phyloP scores from a whole-genome alignment of 2,113 vertebrate species.

The Cyanoliseus patagonus region DNA sequence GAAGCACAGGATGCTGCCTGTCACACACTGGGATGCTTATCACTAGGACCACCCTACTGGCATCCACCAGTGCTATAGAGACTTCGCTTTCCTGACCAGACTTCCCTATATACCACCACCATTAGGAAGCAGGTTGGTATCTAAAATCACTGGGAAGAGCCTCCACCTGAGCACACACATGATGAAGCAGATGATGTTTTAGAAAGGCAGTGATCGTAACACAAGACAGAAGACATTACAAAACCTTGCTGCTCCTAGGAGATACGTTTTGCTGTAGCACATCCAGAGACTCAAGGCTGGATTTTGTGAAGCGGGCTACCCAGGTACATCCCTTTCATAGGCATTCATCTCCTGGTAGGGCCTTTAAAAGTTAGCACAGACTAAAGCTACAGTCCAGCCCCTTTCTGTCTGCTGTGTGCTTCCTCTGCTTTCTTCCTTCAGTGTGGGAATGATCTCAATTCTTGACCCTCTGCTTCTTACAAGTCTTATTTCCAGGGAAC shows the following conservation, averaged over 20 bases:
- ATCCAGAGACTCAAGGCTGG: neutral
- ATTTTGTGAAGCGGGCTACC: neutral
- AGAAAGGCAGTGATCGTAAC: neutral
- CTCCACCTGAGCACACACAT: neutral
- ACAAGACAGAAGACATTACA: neutral
- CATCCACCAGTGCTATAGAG: neutral
- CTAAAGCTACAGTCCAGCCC: neutral
- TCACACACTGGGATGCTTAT: fast-evolving
- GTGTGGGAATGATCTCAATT: neutral
- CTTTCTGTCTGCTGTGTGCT: neutral
- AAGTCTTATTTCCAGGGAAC: neutral
- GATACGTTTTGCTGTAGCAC: neutral
- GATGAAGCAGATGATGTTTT: neutral
- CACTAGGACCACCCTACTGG: neutral
- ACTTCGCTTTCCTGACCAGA: neutral
- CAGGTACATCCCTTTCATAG: neutral
- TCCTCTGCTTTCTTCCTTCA: neutral
- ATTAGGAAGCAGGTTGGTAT: neutral
- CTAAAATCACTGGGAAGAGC: neutral
- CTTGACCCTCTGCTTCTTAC: neutral
- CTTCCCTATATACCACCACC: neutral
- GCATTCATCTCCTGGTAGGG: neutral
- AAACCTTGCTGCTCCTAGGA: neutral
- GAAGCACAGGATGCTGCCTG: neutral
- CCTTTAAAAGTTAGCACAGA: neutral